These are phyloP conservation scores for Bugula neritina DNA, from an alignment of 2,888 invertebrate genomes.

Conservation along the genomic window DNA sequence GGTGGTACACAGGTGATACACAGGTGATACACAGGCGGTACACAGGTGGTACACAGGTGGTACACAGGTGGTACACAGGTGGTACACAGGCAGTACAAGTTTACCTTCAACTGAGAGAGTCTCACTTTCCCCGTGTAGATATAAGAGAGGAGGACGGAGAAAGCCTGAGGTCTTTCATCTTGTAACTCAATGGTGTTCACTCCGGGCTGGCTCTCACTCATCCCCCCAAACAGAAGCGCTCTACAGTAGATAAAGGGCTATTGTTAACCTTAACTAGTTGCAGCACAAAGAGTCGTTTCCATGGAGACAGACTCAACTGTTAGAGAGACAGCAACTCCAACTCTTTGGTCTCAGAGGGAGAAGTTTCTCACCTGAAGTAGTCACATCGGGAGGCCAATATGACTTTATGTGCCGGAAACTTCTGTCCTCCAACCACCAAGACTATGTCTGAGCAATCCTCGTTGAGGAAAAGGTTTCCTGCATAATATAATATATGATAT, in stretches of 20 bases:
- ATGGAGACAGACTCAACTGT: too few relatives aligned
- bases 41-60: neutral
- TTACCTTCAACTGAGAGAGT: conserved; percentile 60
- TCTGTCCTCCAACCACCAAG: conserved; percentile 70
- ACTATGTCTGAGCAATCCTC: conserved; percentile 86
- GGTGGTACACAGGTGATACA: neutral
- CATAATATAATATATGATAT: too few relatives aligned
- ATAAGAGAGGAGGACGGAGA: conserved; percentile 72
- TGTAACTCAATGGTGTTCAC: conserved; percentile 70
- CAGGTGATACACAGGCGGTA: neutral
- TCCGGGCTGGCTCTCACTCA: conserved; percentile 64
- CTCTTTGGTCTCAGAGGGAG: too few relatives aligned
- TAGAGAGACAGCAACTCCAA: too few relatives aligned
- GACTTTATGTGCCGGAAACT: conserved; percentile 68
- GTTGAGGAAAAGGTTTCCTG: conserved; percentile 64
- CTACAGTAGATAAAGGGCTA: conserved; percentile 40
- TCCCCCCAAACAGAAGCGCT: conserved; percentile 62
- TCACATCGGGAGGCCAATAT: conserved; percentile 91
- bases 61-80: neutral
- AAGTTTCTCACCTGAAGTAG: conserved; percentile 83
- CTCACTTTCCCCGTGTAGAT: conserved; percentile 80
- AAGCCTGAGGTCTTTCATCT: conserved; percentile 60
- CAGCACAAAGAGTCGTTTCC: too few relatives aligned
- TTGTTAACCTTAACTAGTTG: too few relatives aligned
- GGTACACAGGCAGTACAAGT: neutral